Percentiles rank a stretch among this genome's conserved stretches.
Conservation (phyloP, 1,140 invertebrate genomes). For the Meloidogyne exigua region DNA sequence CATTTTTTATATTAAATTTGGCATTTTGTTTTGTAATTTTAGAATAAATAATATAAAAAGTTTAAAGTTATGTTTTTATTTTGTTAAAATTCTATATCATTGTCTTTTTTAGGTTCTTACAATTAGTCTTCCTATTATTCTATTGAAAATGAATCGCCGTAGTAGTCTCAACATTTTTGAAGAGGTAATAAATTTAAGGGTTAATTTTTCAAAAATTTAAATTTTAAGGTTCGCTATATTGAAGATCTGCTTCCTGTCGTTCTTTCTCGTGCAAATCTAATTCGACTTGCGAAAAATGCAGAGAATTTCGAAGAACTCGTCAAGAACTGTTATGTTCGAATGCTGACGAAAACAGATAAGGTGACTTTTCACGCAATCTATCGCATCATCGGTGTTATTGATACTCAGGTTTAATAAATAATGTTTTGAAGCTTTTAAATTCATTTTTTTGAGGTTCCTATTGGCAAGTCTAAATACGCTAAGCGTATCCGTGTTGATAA, state of each 20-base stretch:
- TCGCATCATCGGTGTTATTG: neutral
- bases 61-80: too few relatives aligned
- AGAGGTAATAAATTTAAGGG: neutral
- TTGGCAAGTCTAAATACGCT: neutral
- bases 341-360: neutral
- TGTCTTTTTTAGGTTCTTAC: too few relatives aligned
- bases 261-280: neutral
- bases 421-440: neutral
- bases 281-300: neutral
- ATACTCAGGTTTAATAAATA: neutral
- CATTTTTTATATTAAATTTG: too few relatives aligned
- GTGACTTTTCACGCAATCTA: neutral
- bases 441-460: neutral
- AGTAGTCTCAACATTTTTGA: neutral
- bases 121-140: neutral
- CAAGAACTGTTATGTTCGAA: neutral
- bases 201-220: neutral
- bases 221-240: neutral
- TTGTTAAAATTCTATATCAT: too few relatives aligned
- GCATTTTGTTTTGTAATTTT: too few relatives aligned
- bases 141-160: neutral
- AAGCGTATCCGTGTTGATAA: neutral
- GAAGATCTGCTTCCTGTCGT: neutral
- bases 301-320: neutral
- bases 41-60: too few relatives aligned